phyloP scores from a whole-genome alignment of 2,888 invertebrate genomes.

The Barypeithes pellucidus region DNA sequence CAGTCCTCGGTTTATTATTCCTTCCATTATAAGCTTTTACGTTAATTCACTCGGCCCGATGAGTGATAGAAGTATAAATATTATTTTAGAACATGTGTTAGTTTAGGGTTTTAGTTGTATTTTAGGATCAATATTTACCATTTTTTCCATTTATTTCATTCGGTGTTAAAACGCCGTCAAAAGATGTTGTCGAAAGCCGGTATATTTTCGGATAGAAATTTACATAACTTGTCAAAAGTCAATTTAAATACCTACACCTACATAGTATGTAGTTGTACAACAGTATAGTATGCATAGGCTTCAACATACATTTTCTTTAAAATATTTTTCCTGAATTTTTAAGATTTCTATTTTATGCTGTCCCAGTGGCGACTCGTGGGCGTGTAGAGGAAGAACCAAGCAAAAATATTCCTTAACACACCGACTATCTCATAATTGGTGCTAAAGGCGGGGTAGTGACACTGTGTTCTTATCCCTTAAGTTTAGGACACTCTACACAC shows the following conservation, averaged over 20 bases:
- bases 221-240: slow-evolving; percentile 22
- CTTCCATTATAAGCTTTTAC: slow-evolving; percentile 51
- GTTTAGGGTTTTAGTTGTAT: slow-evolving; percentile 43
- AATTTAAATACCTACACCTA: neutral
- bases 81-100: slow-evolving; percentile 54
- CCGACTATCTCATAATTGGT: too few species aligned
- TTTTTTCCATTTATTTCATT: slow-evolving; percentile 38
- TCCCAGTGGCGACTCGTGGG: too few species aligned
- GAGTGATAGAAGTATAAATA: slow-evolving; percentile 53
- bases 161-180: slow-evolving; percentile 29
- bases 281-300: too few species aligned
- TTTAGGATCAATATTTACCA: slow-evolving; percentile 49
- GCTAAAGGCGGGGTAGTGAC: too few species aligned
- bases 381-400: too few species aligned
- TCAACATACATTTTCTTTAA: too few species aligned
- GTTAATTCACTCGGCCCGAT: slow-evolving; percentile 51
- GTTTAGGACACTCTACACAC: too few species aligned
- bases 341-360: too few species aligned
- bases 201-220: slow-evolving; percentile 36
- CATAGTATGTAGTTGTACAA: too few species aligned
- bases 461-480: too few species aligned
- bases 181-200: slow-evolving; percentile 31
- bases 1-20: slow-evolving; percentile 35
- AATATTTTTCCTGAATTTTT: too few species aligned
- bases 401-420: too few species aligned